These are phyloP conservation scores for Nudaria mundana DNA, from an alignment of 2,888 invertebrate genomes.

Conservation along the genomic window DNA sequence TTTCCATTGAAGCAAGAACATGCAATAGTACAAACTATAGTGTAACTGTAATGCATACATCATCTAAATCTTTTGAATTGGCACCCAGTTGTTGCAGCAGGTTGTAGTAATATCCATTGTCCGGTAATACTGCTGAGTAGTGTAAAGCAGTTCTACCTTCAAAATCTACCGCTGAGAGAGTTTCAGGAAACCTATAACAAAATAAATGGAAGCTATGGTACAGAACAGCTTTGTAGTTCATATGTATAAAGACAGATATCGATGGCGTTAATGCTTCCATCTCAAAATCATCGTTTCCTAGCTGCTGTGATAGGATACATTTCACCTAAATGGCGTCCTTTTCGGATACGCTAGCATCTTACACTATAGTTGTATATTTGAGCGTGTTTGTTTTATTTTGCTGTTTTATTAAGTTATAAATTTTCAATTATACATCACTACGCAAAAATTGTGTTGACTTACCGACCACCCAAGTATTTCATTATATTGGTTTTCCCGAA, in stretches of 20 bases:
- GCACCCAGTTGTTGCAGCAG: conserved; percentile 92
- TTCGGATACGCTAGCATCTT: too few species aligned
- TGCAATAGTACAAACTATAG: not conserved
- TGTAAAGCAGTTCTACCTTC: conserved; percentile 93
- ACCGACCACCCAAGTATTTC: conserved; percentile 82
- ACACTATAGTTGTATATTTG: too few species aligned
- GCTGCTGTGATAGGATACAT: too few species aligned
- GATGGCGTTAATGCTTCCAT: too few species aligned
- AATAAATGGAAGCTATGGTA: too few species aligned
- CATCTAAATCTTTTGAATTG: conserved; percentile 90
- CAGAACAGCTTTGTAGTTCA: too few species aligned
- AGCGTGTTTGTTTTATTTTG: too few species aligned
- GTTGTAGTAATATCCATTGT: conserved; percentile 94
- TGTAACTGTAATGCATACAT: conserved; percentile 79
- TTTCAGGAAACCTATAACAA: conserved; percentile 88
- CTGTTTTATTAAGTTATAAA: too few species aligned
- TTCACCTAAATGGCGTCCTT: too few species aligned
- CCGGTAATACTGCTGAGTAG: conserved; percentile 91
- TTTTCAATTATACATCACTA: too few species aligned
- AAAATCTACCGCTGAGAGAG: conserved; percentile 88
- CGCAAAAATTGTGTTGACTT: conserved; percentile 1
- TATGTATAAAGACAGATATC: too few species aligned
- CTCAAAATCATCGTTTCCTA: too few species aligned
- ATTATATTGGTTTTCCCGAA: conserved; percentile 91
- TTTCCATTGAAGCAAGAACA: not conserved